phyloP scores from a whole-genome alignment of 2,888 invertebrate species.

The Lepeophtheirus nordmannii region DNA sequence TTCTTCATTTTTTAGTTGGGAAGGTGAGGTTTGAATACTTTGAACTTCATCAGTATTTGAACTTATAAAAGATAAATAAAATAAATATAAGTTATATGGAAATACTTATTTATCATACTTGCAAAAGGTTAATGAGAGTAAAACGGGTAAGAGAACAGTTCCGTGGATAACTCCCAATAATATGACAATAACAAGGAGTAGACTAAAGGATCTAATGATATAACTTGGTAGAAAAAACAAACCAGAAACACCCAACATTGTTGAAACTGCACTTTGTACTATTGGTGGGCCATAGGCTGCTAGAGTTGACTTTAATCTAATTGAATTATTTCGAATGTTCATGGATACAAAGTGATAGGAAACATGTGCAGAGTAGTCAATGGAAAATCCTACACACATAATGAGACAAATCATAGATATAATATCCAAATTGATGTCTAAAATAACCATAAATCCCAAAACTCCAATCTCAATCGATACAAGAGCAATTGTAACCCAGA shows the following conservation, averaged over 20 bases:
- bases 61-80: no score
- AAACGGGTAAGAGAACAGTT: slow-evolving; percentile 67
- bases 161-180: slow-evolving; percentile 88
- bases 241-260: slow-evolving; percentile 35
- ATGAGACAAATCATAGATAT: slow-evolving; percentile 38
- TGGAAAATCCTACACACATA: slow-evolving; percentile 37
- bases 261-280: slow-evolving; percentile 35
- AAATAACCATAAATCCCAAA: slow-evolving; percentile 37
- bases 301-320: slow-evolving; percentile 34
- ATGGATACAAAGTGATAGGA: slow-evolving; percentile 36
- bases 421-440: slow-evolving; percentile 35
- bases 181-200: slow-evolving; percentile 86
- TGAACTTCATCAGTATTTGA: no score
- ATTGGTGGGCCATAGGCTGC: slow-evolving; percentile 37
- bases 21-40: no score
- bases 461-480: slow-evolving; percentile 35
- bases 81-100: no score
- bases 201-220: slow-evolving; percentile 87
- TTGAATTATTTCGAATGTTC: slow-evolving; percentile 28
- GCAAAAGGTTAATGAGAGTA: slow-evolving; percentile 36
- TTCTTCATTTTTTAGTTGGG: no score
- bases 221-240: slow-evolving; percentile 55
- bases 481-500: slow-evolving; percentile 36
- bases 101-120: no score
- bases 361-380: slow-evolving; percentile 38